Base-by-base conservation (phyloP, 1,140 invertebrate species). In the Parapsyche elsis region DNA sequence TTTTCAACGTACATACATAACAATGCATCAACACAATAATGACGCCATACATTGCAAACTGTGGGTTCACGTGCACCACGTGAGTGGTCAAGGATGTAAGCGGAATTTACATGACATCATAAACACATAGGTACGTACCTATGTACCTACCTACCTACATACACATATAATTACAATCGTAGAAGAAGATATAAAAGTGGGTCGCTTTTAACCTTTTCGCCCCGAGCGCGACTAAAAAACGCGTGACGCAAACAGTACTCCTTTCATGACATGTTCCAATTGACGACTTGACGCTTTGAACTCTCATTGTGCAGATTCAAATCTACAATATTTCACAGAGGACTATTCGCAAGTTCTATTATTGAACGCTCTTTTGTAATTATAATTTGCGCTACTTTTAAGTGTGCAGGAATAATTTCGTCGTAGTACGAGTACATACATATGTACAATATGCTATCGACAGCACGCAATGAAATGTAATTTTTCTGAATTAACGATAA, bases 61-160 rank as follows among this genome's bases (percentile, higher is more conserved):
- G 30, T 7, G 16, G n/a, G 45, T 45, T 23, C 71, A 74, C 71
- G 71, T 74, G 38, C 19, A 49, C 38, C 19, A 74, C 38, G 45
- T 46, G 71, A 74, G 19, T 49, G 71, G 71, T 74, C 71, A 74
- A 74, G 71, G 71, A 74, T 74, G 19, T 74, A 9, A 44, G n/a
- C 21, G 19, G 71, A 74, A 74, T 46, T 74, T 49, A 44, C 71
- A 74, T 74, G 71, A 74, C 71, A 74, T 74, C 71, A 74, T 74
- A n/a, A 46, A 16, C 45, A 38, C 5, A 61, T 19, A 61, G 21
- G 2, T 19, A 61, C 19, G 21, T 9, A 61, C 21, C 45, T 9
- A 46, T 46, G 45, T 46, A 9, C 7, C 45, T 19, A 61, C 19
- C 5, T 9, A 61, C 21, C 49, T 2, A 16, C 49, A 53, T 14